Evolutionary conservation across 2,888 invertebrate species (phyloP).

Genomic region (Octonoba sinensis): DNA sequence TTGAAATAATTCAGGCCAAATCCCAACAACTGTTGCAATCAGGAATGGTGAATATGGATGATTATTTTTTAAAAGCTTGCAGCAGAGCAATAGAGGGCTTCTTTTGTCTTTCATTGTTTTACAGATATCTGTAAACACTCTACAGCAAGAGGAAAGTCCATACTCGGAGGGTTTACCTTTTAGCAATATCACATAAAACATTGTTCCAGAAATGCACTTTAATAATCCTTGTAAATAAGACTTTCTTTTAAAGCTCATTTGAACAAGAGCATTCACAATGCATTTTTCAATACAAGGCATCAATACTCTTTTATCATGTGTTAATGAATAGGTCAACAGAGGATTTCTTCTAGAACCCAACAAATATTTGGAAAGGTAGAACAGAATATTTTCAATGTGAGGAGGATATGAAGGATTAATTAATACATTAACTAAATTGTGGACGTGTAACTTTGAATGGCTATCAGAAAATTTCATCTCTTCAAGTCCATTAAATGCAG

Average conservation of each 20-base stretch:
- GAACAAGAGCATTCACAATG: constrained; percentile 20
- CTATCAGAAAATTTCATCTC: constrained; percentile 1
- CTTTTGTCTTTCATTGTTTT: not conserved
- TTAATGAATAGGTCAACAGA: not conserved
- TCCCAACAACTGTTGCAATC: constrained; percentile 32
- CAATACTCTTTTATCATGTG: not conserved
- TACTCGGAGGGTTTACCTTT: not conserved
- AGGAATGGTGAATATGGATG: constrained; percentile 26
- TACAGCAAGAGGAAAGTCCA: constrained; percentile 40
- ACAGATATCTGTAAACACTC: constrained; percentile 39
- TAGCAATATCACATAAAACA: constrained; percentile 11
- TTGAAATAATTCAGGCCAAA: constrained; percentile 29
- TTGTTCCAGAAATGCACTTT: not conserved
- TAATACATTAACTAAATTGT: constrained; percentile 11
- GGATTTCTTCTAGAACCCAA: constrained; percentile 15
- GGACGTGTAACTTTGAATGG: not conserved
- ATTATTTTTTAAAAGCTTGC: constrained; percentile 5
- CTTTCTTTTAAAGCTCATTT: not conserved
- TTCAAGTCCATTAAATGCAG: constrained; percentile 10
- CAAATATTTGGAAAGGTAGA: constrained; percentile 6
- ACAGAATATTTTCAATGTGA: not conserved
- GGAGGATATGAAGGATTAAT: constrained; percentile 13
- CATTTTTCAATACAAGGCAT: constrained; percentile 7
- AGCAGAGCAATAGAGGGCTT: constrained; percentile 11
- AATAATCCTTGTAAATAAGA: constrained; percentile 8